Evolutionary conservation across 2,888 invertebrate species (phyloP).

Genomic region (Rugalucina vietnamica): DNA sequence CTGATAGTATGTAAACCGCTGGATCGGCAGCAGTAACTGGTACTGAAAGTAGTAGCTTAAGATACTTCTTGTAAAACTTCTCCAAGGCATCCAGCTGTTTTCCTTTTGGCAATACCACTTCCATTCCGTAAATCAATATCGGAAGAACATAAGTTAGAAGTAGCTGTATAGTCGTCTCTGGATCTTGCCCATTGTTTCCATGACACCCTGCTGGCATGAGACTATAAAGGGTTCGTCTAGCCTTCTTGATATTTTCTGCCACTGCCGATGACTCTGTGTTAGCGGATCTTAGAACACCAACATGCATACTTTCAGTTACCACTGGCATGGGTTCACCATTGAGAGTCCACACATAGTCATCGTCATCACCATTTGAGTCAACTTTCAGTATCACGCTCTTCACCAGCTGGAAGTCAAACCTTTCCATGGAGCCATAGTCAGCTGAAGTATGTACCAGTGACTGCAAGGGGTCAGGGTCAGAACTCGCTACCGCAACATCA

Average conservation of each 20-base stretch:
- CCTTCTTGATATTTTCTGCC: slow-evolving; percentile 9
- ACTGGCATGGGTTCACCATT: background rate
- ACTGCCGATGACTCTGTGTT: slow-evolving; percentile 3
- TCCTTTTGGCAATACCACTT: slow-evolving; percentile 19
- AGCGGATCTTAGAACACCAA: background rate
- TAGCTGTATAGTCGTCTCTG: slow-evolving; percentile 7
- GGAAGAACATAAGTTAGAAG: slow-evolving; percentile 23
- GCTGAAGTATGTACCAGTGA: background rate
- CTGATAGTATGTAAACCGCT: slow-evolving; percentile 17
- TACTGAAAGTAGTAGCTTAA: slow-evolving; percentile 20
- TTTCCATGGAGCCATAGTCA: background rate
- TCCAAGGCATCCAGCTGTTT: background rate
- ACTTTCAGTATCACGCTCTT: background rate
- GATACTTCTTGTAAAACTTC: background rate
- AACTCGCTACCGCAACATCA: slow-evolving; percentile 13
- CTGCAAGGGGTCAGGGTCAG: background rate
- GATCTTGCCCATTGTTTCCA: background rate
- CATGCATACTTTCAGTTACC: background rate
- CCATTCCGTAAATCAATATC: slow-evolving; percentile 19
- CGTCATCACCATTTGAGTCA: background rate
- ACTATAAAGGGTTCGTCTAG: slow-evolving; percentile 10
- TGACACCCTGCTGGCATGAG: background rate
- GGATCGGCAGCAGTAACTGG: slow-evolving; percentile 27
- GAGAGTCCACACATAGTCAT: background rate
- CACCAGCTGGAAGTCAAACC: background rate